Base-by-base conservation (phyloP, 2,113 vertebrate species). In the Aspidoscelis tigris region DNA sequence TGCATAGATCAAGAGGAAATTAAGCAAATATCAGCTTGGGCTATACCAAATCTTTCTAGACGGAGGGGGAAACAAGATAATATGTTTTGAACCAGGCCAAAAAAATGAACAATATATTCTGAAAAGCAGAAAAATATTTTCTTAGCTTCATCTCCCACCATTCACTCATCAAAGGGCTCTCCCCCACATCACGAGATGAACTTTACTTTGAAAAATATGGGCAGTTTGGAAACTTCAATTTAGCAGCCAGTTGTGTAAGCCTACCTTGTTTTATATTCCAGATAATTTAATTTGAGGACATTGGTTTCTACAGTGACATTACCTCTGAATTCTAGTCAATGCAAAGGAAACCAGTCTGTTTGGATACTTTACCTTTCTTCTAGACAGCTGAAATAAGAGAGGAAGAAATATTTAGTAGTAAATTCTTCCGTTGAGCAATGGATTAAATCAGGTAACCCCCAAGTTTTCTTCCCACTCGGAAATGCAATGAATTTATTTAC, bases 191-290 rank as follows among this genome's bases (percentile, higher is more conserved):
- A 66, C 75, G 65, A 75, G 2, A 47, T 50, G 18, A 41, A 44
- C n/a, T 83, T 44, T 47, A 64, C 21, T 80, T 74, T 39, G 65
- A 79, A 55, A 72, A 79, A 72, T 84, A 21, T 24, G 78, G 55
- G 21, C 69, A 50, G 44, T 73, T 43, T 73, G 44, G 76, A 84
- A 84, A 79, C 10, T 65, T 84, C 69, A 79, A 21, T 66, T 85
- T 64, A 41, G 43, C 69, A 58, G 39, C 66, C 22, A 77, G 44
- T 3, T 33, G 41, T 41, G 41, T 58, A 72, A 64, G 53, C 10
- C 43, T 81, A 78, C 24, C 16, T 72, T 79, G 20, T 2, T 41
- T n/a, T 70, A 33, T 44, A 24, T 79, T 47, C 39, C n/a, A 50
- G 64, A 7, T 50, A 9, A 7, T 39, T 33, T 41, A 39, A 1